Evolutionary conservation across 2,888 invertebrate genomes (phyloP).

Genomic region (Teleogryllus oceanicus): DNA sequence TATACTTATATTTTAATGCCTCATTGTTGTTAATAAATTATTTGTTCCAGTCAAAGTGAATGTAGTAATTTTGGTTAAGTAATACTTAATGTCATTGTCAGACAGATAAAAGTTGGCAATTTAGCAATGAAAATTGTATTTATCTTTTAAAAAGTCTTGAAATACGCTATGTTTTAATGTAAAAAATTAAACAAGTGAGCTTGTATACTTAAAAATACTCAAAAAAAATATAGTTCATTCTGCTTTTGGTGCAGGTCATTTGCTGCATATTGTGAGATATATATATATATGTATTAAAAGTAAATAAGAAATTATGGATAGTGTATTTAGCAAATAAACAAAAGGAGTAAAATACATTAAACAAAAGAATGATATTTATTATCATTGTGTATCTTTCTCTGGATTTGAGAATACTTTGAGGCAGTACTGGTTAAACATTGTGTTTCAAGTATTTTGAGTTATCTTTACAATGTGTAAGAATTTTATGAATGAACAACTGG

Average conservation of each 20-base stretch:
- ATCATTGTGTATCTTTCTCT: not conserved
- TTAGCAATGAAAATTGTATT: not conserved
- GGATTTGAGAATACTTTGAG: slow-evolving; percentile 32
- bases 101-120: not conserved
- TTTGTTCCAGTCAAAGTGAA: slow-evolving; percentile 1
- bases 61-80: not conserved
- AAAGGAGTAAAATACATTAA: not conserved
- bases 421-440: slow-evolving; percentile 35
- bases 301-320: not conserved
- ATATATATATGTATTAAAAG: not conserved
- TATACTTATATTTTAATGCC: slow-evolving; percentile 2
- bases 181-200: slow-evolving; percentile 36
- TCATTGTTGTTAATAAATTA: slow-evolving; percentile 1
- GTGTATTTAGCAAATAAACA: not conserved
- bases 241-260: slow-evolving; percentile 28
- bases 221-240: slow-evolving; percentile 27
- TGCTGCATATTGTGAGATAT: not conserved
- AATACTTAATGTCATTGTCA: not conserved
- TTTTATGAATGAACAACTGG: slow-evolving; percentile 12
- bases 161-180: slow-evolving; percentile 12
- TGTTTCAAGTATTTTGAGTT: slow-evolving; percentile 35
- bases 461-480: slow-evolving; percentile 24
- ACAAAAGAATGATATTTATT: not conserved
- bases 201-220: slow-evolving; percentile 34
- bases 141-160: not conserved